Base-by-base conservation (phyloP, 2,888 invertebrate genomes). In the Acleris sparsana region DNA sequence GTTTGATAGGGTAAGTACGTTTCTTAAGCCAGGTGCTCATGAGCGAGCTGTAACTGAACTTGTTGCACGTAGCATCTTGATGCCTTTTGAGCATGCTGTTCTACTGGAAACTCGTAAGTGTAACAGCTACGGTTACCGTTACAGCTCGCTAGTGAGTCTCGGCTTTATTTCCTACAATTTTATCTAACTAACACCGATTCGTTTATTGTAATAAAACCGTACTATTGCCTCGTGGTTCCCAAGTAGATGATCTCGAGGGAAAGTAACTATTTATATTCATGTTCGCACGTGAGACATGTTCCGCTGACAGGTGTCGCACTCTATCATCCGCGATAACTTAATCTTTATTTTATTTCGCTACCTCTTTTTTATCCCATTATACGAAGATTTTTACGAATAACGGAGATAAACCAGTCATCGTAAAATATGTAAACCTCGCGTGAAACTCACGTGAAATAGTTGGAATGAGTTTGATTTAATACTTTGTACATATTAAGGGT, bases 1-100 rank as follows among this genome's bases (percentile, higher is more conserved):
- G 70, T 97, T 97, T 83, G 97, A 97, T 87, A 95, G 96, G 94
- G 97, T 97, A 86, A 94, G 92, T 87, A 69, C 49, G 39, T 53
- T 69, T 64, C 43, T 58, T 57, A 39, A n/a, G 3, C 33, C 7
- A 5, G 33, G 13, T 18, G 20, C 6, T 53, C 11, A 3, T 53
- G 5, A 53, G 0, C 1, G 5, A 49, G 9, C 17, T 18, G 48
- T 17, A 18, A 49, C 48, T 20, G 20, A 18, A 20, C 0, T 3
- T 29, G 1, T 29, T 29, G 29, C 29, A 29, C 29, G 29, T 29
- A 29, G 9, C 29, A 29, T 29, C 6, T 1, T 29, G 29, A 7
- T 7, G 3, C 20, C 1, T 20, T 1, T 1, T 20, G 3, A 20
- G 20, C 2, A 3, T 20, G 3, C 20, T 25, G 25, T 25, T 3